phyloP scores from a whole-genome alignment of 2,888 invertebrate genomes.

The Pterostichus niger region DNA sequence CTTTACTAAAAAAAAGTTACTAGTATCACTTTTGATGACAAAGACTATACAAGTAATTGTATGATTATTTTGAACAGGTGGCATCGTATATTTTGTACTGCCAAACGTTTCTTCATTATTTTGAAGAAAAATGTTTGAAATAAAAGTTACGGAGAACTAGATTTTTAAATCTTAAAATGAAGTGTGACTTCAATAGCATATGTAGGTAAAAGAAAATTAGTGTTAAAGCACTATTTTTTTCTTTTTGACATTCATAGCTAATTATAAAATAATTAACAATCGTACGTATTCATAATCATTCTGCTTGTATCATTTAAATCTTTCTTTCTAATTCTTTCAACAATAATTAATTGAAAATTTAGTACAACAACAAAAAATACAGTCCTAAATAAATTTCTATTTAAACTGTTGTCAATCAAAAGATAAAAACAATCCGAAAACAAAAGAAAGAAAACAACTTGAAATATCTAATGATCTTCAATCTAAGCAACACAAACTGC shows the following conservation, averaged over 20 bases:
- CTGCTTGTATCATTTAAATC: background rate
- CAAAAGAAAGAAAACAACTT: slow-evolving; percentile 12
- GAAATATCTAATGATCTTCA: slow-evolving; percentile 49
- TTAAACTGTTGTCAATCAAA: slow-evolving; percentile 41
- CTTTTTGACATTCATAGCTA: background rate
- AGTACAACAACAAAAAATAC: slow-evolving; percentile 1
- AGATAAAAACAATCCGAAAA: background rate
- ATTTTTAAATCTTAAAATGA: background rate
- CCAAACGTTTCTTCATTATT: too few relatives aligned
- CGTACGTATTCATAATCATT: slow-evolving; percentile 9
- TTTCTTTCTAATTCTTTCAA: slow-evolving; percentile 16
- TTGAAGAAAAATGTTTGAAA: too few relatives aligned
- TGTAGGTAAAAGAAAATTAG: background rate
- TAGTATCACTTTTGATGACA: too few relatives aligned
- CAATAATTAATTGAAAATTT: slow-evolving; percentile 33
- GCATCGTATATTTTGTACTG: too few relatives aligned
- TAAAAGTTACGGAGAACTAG: too few relatives aligned
- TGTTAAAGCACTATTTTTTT: background rate
- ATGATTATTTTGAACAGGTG: too few relatives aligned
- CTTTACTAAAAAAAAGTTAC: too few relatives aligned
- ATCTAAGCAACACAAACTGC: slow-evolving; percentile 7
- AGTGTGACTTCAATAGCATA: background rate
- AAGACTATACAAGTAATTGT: too few relatives aligned
- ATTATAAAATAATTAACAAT: slow-evolving; percentile 20
- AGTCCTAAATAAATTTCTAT: slow-evolving; percentile 23